Evolutionary conservation across 1,140 invertebrate genomes (phyloP).

Genomic region (Phymorhynchus buccinoides): DNA sequence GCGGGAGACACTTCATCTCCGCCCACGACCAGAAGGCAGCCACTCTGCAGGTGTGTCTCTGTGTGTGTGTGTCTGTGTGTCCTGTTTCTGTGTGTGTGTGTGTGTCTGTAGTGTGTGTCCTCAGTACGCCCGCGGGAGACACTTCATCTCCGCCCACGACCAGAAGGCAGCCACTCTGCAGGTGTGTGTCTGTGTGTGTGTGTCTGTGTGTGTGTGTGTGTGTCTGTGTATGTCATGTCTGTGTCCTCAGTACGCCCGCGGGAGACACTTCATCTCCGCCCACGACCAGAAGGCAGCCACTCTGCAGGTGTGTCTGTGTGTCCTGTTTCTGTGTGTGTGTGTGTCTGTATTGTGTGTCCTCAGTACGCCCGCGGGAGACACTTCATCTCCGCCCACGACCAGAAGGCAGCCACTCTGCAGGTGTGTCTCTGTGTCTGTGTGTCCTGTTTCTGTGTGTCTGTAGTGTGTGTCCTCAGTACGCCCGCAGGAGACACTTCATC

Average conservation of each 20-base stretch:
- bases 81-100: too few relatives aligned
- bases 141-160: slow-evolving; percentile 73
- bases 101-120: slow-evolving; percentile 40
- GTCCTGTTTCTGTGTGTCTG: background rate
- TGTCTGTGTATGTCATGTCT: too few relatives aligned
- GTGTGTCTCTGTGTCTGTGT: background rate
- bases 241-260: slow-evolving; percentile 70
- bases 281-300: slow-evolving; percentile 67
- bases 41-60: slow-evolving; percentile 12
- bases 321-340: too few relatives aligned
- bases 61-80: background rate
- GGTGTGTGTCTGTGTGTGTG: background rate
- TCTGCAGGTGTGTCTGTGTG: slow-evolving; percentile 17
- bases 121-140: slow-evolving; percentile 71
- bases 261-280: slow-evolving; percentile 72
- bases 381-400: slow-evolving; percentile 72
- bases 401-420: slow-evolving; percentile 55
- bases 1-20: slow-evolving; percentile 72
- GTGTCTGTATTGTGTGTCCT: slow-evolving; percentile 51
- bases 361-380: slow-evolving; percentile 72
- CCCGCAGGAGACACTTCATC: slow-evolving; percentile 70
- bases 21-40: slow-evolving; percentile 70
- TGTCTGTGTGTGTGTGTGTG: background rate
- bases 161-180: slow-evolving; percentile 52
- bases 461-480: slow-evolving; percentile 68